These are phyloP conservation scores for Echeneis naucrates DNA, from an alignment of 2,797 vertebrate genomes.

Conservation along the genomic window DNA sequence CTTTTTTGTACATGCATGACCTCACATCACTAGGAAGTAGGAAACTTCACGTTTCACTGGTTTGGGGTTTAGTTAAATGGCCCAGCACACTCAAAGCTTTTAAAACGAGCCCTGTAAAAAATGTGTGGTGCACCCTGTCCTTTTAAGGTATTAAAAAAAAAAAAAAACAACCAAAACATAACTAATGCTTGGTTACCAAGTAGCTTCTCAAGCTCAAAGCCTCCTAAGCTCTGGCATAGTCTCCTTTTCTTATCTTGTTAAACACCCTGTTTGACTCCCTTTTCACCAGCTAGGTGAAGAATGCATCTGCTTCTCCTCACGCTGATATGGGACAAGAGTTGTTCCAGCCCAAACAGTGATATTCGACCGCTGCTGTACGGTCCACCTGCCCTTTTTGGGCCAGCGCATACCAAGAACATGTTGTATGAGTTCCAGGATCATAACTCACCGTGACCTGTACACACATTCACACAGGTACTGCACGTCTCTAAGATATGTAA, in stretches of 20 bases:
- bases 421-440: neutral
- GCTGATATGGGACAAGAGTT: slow-evolving; percentile 23
- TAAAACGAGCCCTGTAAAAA: slow-evolving; percentile 18
- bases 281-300: slow-evolving; percentile 8
- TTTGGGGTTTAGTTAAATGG: neutral
- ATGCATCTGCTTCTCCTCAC: slow-evolving; percentile 48
- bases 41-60: neutral
- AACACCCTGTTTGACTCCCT: slow-evolving; percentile 53
- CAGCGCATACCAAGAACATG: neutral
- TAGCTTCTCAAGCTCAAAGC: neutral
- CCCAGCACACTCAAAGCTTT: neutral
- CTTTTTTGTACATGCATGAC: neutral
- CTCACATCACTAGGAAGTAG: neutral
- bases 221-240: neutral
- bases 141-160: slow-evolving; percentile 19
- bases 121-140: neutral
- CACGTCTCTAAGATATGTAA: neutral
- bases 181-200: neutral
- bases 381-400: slow-evolving; percentile 24
- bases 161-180: no score
- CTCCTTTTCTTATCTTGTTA: slow-evolving; percentile 65
- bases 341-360: neutral
- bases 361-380: neutral
- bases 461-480: neutral
- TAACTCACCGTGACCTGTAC: neutral